phyloP scores from a whole-genome alignment of 2,888 invertebrate genomes.

The Aquatica leii region DNA sequence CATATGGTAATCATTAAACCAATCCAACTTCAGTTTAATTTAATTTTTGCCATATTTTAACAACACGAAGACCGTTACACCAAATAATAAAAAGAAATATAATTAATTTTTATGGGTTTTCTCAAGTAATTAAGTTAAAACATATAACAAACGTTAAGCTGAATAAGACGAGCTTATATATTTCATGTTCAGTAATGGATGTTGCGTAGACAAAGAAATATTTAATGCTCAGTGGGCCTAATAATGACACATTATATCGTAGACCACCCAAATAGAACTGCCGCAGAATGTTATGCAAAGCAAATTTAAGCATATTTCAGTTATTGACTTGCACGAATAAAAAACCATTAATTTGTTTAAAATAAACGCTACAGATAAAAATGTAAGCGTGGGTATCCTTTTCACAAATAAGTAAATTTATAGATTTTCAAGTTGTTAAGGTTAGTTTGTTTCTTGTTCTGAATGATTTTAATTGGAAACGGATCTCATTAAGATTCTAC shows the following conservation, averaged over 20 bases:
- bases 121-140: no score
- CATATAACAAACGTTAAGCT: no score
- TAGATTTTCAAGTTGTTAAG: conserved; percentile 39
- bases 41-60: no score
- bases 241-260: conserved; percentile 17
- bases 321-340: conserved; percentile 25
- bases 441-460: conserved; percentile 38
- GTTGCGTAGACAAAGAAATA: not conserved
- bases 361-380: conserved; percentile 36
- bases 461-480: conserved; percentile 39
- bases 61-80: no score
- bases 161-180: not conserved
- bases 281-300: conserved; percentile 28
- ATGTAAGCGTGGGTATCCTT: conserved; percentile 33
- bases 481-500: conserved; percentile 37
- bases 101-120: no score
- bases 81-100: no score
- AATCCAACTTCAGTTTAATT: no score
- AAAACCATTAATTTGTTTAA: conserved; percentile 38
- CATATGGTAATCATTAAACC: no score
- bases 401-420: conserved; percentile 40
- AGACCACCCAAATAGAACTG: conserved; percentile 39
- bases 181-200: not conserved
- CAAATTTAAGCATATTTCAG: conserved; percentile 17
- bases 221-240: not conserved